These are phyloP conservation scores for Beroe forskalii DNA, from an alignment of 37 sponge, comb jelly and placozoan genomes.

Conservation along the genomic window DNA sequence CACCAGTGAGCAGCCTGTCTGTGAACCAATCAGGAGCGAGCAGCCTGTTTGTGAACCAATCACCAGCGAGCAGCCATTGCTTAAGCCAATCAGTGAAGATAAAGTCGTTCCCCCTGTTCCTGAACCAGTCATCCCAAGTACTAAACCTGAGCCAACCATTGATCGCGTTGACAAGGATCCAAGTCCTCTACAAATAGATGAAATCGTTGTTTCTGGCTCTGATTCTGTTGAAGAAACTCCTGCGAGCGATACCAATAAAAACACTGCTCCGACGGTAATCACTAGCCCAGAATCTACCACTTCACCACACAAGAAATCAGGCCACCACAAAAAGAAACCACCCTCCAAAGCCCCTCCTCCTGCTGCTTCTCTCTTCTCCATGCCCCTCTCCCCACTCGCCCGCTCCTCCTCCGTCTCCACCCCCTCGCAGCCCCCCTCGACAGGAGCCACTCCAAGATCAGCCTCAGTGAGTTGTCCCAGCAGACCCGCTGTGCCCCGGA, in stretches of 20 bases:
- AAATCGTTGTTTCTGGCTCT: neutral
- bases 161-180: neutral
- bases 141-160: neutral
- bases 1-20: neutral
- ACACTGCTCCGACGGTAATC: neutral
- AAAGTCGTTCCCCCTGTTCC: too few species aligned
- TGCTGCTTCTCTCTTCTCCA: neutral
- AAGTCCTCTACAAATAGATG: neutral
- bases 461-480: neutral
- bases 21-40: neutral
- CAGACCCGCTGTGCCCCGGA: neutral
- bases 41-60: neutral
- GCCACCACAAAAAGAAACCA: neutral
- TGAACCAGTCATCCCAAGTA: neutral
- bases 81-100: neutral
- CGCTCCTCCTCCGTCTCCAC: constrained; percentile 1
- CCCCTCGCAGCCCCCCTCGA: too few species aligned
- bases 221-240: neutral
- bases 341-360: neutral
- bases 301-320: neutral
- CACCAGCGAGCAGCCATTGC: neutral
- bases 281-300: neutral
- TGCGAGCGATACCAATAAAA: neutral
- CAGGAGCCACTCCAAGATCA: neutral
- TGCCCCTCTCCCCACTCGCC: neutral